phyloP scores from a whole-genome alignment of 2,888 invertebrate genomes.

The Cheilosia scutellata region DNA sequence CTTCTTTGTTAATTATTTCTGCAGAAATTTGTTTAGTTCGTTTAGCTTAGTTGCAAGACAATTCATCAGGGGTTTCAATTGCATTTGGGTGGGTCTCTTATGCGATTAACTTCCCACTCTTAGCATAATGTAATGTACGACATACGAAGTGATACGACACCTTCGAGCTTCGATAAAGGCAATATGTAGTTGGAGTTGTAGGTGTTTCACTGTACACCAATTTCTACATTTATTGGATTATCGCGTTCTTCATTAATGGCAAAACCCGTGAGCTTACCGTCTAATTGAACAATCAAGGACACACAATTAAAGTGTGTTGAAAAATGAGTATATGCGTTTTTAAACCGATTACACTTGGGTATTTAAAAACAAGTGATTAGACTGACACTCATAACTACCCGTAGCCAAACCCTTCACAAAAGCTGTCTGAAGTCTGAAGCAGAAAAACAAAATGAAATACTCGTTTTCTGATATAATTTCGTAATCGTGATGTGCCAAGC shows the following conservation, averaged over 20 bases:
- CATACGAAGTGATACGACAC: neutral
- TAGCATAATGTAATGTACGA: neutral
- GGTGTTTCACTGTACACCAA: neutral
- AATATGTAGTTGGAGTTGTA: neutral
- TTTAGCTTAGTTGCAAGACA: neutral
- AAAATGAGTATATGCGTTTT: conserved; percentile 34
- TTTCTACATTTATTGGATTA: conserved; percentile 39
- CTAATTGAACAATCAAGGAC: conserved; percentile 46
- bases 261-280: conserved; percentile 12
- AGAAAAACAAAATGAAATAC: conserved; percentile 34
- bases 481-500: conserved; percentile 57
- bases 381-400: neutral
- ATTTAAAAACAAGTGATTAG: conserved; percentile 28
- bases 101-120: conserved; percentile 17
- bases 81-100: neutral
- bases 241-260: neutral
- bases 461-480: conserved; percentile 61
- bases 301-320: conserved; percentile 15
- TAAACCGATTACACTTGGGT: neutral
- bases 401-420: conserved; percentile 36
- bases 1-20: too few relatives aligned
- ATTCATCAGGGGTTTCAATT: conserved; percentile 6
- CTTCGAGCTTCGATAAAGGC: neutral
- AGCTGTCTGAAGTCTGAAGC: neutral
- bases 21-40: too few relatives aligned